A percentile compares a stretch with the other conserved stretches of the same genome.
Conservation (phyloP, 2,888 invertebrate species). For the Matsumyia berberina region DNA sequence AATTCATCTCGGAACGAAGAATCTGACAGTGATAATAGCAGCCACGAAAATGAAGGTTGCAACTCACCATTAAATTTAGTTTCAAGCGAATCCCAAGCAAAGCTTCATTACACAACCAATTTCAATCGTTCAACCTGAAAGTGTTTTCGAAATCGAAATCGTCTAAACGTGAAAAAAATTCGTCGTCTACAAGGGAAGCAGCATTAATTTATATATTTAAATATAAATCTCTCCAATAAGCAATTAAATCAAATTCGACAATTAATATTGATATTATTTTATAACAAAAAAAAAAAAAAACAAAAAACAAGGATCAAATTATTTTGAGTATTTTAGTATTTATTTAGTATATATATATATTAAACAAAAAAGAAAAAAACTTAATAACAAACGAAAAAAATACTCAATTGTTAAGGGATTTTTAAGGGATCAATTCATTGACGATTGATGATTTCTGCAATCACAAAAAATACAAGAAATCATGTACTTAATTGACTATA, state of each 20-base stretch:
- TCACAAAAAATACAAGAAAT: constrained; percentile 70
- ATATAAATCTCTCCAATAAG: constrained; percentile 62
- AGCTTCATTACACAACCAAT: constrained; percentile 57
- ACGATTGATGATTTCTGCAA: constrained; percentile 73
- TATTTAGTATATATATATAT: constrained; percentile 63
- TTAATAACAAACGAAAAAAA: constrained; percentile 61
- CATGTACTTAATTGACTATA: constrained; percentile 72
- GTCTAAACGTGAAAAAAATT: constrained; percentile 19
- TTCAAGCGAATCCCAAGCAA: constrained; percentile 76
- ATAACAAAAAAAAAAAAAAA: constrained; percentile 33
- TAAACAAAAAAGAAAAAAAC: constrained; percentile 34
- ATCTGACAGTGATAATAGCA: constrained; percentile 71
- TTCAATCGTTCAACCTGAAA: constrained; percentile 65
- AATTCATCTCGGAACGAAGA: constrained; percentile 67
- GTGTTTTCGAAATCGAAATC: constrained; percentile 35
- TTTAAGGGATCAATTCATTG: constrained; percentile 65
- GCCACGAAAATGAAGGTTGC: constrained; percentile 78
- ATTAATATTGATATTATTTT: constrained; percentile 73
- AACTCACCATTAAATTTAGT: constrained; percentile 80
- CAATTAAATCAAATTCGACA: constrained; percentile 75
- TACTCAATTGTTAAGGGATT: constrained; percentile 73
- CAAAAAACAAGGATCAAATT: constrained; percentile 60
- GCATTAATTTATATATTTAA: constrained; percentile 55
- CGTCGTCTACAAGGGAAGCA: constrained; percentile 35
- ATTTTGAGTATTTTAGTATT: constrained; percentile 74